Base-by-base conservation (phyloP, 1,140 invertebrate genomes). In the Drosophila leontia region DNA sequence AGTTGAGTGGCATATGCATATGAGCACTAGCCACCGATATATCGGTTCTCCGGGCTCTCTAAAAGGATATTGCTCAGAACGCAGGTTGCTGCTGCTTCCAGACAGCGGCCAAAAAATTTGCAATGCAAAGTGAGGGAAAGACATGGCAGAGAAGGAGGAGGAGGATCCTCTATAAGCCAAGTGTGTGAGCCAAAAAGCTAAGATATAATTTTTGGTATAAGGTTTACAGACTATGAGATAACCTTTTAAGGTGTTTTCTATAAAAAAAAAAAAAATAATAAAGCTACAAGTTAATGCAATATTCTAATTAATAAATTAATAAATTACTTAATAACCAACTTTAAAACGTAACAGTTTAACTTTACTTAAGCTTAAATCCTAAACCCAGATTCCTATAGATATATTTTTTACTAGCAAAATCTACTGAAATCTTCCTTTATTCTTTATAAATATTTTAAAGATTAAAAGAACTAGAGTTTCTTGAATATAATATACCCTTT, bases 1-100 rank as follows among this genome's bases (percentile, higher is more conserved):
- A 75, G 75, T 79, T 83, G 80, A 78, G 80, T 83, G 82, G 84
- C 79, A 86, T 88, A 88, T 88, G 84, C 81, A 88, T 88, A 88
- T 88, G 78, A 88, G 84, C 60, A 42, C 45, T 11, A 60, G 63
- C 75, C 63, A 61, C 75, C 57, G 75, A 78, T 78, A 55, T 69
- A 59, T 69, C 63, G 50, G 47, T 29, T 41, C 50, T 55, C 19
- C 34, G 4, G 35, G 37, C 42, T 55, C 48, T 80, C 48, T 78
- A 87, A 84, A 87, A 87, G 84, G 84, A 88, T 87, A 88, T 80
- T 88, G 74, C 84, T 48, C 69, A 80, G 64, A 23, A 59, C 77
- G 84, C 84, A 87, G 84, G 85, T 87, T 87, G 83, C 75, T 41
- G 42, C 47, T 37, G 45, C 71, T 51, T n/a, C 51, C 58, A 61